phyloP scores from a whole-genome alignment of 2,797 vertebrate species.

The Gobionotothen gibberifrons region DNA sequence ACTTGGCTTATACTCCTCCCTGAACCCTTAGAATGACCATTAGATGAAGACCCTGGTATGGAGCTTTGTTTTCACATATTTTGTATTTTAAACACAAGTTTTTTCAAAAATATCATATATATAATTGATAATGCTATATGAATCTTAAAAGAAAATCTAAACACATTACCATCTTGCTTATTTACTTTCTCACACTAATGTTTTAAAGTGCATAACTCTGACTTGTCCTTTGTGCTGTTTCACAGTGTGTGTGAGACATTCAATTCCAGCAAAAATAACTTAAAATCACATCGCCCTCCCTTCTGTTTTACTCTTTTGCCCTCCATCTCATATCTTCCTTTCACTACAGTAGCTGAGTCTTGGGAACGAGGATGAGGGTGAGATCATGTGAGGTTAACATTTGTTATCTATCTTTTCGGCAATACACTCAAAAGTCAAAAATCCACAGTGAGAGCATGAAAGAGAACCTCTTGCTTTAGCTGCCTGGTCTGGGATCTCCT shows the following conservation, averaged over 20 bases:
- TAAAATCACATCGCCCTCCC: conserved; percentile 4
- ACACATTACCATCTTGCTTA: not conserved
- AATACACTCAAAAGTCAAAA: conserved; percentile 47
- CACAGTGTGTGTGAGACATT: not conserved
- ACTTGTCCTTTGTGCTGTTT: not conserved
- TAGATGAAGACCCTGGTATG: conserved; percentile 28
- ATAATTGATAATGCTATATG: not conserved
- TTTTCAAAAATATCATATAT: conserved; percentile 12
- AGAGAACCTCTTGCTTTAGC: conserved; percentile 31
- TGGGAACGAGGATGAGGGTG: conserved; percentile 38
- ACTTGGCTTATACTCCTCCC: conserved; percentile 29
- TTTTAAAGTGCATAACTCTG: not conserved
- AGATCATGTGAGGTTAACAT: conserved; percentile 54
- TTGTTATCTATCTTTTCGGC: conserved; percentile 50
- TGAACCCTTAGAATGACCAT: conserved; percentile 32
- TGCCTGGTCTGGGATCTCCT: conserved; percentile 32
- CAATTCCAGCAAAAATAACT: conserved; percentile 16
- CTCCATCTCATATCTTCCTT: conserved; percentile 30
- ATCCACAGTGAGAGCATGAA: conserved; percentile 34
- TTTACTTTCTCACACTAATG: not conserved
- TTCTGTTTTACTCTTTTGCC: conserved; percentile 18
- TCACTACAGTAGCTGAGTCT: conserved; percentile 36
- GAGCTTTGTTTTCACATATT: conserved; percentile 31
- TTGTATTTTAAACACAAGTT: conserved; percentile 27
- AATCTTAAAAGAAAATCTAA: conserved; percentile 2